phyloP scores from a whole-genome alignment of 2,888 invertebrate species.

The Physocephala rufipes region DNA sequence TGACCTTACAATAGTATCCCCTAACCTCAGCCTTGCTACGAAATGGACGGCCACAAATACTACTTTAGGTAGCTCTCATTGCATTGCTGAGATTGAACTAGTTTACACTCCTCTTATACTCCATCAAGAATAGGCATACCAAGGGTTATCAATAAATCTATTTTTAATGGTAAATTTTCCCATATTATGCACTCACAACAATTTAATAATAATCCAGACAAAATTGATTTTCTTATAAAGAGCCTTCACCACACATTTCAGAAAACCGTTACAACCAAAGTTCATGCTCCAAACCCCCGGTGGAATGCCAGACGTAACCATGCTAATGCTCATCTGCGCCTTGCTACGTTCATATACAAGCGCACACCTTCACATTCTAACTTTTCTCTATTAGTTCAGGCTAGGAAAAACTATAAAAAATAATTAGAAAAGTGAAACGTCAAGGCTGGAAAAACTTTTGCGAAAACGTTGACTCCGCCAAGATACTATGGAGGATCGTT shows the following conservation, averaged over 20 bases:
- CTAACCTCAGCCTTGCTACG: too few species aligned
- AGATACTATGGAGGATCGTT: too few species aligned
- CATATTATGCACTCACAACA: background rate
- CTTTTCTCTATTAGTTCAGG: background rate
- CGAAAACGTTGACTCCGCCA: background rate
- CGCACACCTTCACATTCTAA: background rate
- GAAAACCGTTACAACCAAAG: background rate
- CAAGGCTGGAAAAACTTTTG: background rate
- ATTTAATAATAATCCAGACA: too few species aligned
- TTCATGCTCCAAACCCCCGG: too few species aligned
- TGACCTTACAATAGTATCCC: too few species aligned
- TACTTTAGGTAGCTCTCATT: background rate
- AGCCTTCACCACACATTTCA: background rate
- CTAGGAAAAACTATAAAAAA: background rate
- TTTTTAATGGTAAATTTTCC: background rate
- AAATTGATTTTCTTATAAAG: too few species aligned
- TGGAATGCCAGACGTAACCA: too few species aligned
- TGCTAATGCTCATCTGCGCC: too few species aligned
- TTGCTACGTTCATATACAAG: background rate
- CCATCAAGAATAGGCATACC: background rate
- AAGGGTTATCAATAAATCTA: background rate
- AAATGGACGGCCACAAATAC: too few species aligned
- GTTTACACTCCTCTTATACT: background rate
- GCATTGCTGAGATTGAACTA: background rate
- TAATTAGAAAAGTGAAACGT: background rate